Base-by-base conservation (phyloP, 2,113 vertebrate species). In the Mystacornis crossleyi region DNA sequence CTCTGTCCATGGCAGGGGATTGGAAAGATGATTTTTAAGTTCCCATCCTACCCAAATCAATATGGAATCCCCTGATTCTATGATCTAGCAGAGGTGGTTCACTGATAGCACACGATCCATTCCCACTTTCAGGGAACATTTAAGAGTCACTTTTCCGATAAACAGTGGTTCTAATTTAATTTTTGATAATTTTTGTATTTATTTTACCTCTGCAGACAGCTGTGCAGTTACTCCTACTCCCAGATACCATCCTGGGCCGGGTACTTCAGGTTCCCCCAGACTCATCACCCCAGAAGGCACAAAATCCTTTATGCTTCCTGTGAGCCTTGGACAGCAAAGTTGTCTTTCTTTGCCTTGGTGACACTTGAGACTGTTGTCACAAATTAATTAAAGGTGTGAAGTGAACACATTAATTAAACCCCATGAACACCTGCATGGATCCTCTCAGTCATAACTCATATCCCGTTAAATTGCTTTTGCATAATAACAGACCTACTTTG, bases 331-430 rank as follows among this genome's bases (percentile, higher is more conserved):
- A 18, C 60, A 73, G 80, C 29, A 64, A 60, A 78, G 53, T 60
- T 60, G 28, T 55, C 83, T 64, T 33, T 45, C 64, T 80, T 66
- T 78, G 83, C 31, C 28, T 43, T 0, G 1, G 64, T 54, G 69
- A 79, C 65, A 84, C 69, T 53, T 0, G 9, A 67, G 72, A 55
- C 77, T 4, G 31, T 60, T 94, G 78, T 78, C 83, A 94, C 83
- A 51, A 87, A 89, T 81, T 95, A 95, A 95, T 95, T 94, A 93
- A 91, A 95, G 48, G 65, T 95, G 91, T 61, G 61, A 95, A 81
- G 28, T 0, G 4, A 79, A 73, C 42, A 36, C 81, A 67, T 91
- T 94, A 81, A 95, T 95, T 95, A 95, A 95, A 95, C 51, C 7
- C 67, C 70, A 57, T 5, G 73, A 95, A 91, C 89, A 96, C 89